Evolutionary conservation across 1,140 invertebrate species (phyloP).

Genomic region (Bombus huntii): DNA sequence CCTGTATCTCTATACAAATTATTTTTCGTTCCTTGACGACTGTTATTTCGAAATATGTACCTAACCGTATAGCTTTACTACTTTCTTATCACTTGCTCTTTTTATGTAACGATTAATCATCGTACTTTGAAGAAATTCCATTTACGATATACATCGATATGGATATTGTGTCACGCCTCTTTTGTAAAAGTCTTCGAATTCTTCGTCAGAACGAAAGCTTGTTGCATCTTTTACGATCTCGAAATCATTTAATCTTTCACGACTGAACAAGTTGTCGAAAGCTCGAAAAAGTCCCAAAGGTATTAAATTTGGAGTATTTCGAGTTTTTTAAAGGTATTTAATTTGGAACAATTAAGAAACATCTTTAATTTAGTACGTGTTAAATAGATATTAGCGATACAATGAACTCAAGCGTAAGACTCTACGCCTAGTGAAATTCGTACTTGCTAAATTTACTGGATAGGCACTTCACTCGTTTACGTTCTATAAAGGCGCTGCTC

Average conservation of each 20-base stretch:
- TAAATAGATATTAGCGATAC: background rate
- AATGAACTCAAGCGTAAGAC: background rate
- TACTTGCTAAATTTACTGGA: background rate
- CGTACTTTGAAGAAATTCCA: no score
- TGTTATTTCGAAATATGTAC: background rate
- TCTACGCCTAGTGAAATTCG: background rate
- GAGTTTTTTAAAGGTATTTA: background rate
- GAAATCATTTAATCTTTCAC: background rate
- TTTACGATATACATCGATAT: no score
- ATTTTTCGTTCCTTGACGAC: background rate
- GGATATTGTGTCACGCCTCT: no score
- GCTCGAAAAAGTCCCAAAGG: background rate
- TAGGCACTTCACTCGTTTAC: background rate
- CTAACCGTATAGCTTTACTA: background rate
- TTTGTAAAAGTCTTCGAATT: no score
- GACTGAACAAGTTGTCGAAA: background rate
- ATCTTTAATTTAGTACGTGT: background rate
- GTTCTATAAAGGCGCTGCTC: background rate
- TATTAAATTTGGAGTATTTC: background rate
- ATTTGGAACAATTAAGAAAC: rapidly evolving
- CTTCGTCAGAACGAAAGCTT: no score
- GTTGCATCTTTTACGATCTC: no score
- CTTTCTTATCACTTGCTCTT: background rate
- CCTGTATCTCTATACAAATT: background rate
- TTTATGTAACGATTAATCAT: background rate